Conservation (phyloP, 2,888 invertebrate species). For the Tetrapedia diversipes region DNA sequence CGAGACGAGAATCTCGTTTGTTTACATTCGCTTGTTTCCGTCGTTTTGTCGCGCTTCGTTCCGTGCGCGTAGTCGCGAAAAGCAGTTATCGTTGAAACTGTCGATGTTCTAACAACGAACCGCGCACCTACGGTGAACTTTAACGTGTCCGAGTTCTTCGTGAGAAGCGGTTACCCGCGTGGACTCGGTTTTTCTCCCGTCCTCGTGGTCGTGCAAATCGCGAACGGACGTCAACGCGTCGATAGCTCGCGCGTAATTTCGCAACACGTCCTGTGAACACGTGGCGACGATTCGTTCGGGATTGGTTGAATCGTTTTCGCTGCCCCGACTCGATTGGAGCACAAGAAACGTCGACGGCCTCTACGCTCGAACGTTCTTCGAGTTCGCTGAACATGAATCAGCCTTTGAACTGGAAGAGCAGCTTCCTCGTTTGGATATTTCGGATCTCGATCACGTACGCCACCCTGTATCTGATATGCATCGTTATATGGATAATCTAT, state of each 20-base stretch:
- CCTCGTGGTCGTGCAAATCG: no score
- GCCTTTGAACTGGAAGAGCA: constrained; percentile 54
- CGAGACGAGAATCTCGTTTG: constrained; percentile 62
- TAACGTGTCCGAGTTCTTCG: constrained; percentile 13
- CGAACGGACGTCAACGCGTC: no score
- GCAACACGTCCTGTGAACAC: constrained; percentile 15
- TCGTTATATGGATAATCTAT: constrained; percentile 75
- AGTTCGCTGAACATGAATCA: constrained; percentile 47
- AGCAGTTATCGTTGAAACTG: constrained; percentile 51
- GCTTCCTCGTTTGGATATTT: constrained; percentile 67
- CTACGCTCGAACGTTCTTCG: not conserved
- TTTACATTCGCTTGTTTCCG: constrained; percentile 58
- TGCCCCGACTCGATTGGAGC: constrained; percentile 33
- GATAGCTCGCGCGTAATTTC: constrained; percentile 6
- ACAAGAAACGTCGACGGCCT: not conserved
- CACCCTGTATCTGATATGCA: constrained; percentile 69
- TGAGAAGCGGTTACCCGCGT: not conserved
- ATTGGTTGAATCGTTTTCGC: not conserved
- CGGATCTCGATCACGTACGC: constrained; percentile 70
- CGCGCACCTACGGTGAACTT: constrained; percentile 10
- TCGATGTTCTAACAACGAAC: constrained; percentile 39
- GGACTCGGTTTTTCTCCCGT: no score
- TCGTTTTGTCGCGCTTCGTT: constrained; percentile 53
- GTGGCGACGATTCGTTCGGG: constrained; percentile 31
- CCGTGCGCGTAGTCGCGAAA: constrained; percentile 26